These are phyloP conservation scores for Prietella phreatophila DNA, from an alignment of 2,113 vertebrate species.

Conservation along the genomic window DNA sequence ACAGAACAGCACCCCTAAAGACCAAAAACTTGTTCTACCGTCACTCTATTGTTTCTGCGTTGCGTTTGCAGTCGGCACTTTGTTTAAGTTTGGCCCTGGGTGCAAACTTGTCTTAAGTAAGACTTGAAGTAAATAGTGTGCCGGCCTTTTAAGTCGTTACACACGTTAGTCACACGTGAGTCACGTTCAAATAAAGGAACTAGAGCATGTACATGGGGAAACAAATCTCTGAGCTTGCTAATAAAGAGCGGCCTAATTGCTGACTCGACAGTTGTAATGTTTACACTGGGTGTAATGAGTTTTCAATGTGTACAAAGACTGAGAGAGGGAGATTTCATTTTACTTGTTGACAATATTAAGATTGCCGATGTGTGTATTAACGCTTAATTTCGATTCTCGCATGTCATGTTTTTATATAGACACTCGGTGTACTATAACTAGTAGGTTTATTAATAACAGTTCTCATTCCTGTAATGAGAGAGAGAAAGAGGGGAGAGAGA, in stretches of 20 bases:
- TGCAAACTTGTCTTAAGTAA: neutral
- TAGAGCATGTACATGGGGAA: neutral
- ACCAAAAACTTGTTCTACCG: neutral
- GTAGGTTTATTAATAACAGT: no score
- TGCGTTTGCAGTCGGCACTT: no score
- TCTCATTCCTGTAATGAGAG: no score
- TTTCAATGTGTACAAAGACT: neutral
- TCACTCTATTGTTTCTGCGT: neutral
- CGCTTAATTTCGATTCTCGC: no score
- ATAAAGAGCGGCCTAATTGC: neutral
- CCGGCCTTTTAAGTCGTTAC: neutral
- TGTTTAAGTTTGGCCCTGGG: neutral
- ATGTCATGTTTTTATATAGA: no score
- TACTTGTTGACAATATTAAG: no score
- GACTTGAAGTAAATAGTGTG: neutral
- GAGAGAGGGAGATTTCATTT: neutral
- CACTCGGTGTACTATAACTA: no score
- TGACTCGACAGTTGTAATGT: neutral
- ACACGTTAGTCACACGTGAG: neutral
- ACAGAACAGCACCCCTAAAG: neutral
- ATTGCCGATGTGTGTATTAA: no score
- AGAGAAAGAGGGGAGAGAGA: no score
- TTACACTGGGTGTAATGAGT: neutral
- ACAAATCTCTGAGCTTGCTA: neutral
- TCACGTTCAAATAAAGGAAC: neutral